Conservation (phyloP, 1,140 invertebrate species). For the Formica selysi region DNA sequence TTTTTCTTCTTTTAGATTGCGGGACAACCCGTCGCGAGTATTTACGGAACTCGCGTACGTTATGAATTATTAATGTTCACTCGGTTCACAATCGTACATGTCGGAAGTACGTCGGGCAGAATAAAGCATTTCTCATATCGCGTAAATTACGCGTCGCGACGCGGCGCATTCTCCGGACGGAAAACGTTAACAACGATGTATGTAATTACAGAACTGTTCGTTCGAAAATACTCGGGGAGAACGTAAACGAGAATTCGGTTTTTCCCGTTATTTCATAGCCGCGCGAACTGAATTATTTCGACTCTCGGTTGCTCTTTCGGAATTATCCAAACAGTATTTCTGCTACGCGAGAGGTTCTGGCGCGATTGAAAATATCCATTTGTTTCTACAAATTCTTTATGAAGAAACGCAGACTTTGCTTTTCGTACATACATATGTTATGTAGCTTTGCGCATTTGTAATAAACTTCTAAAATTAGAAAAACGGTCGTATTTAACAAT, state of each 20-base stretch:
- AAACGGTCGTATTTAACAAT: conserved; percentile 2
- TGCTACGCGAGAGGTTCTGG: not conserved
- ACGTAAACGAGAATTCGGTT: conserved; percentile 34
- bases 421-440: not conserved
- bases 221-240: conserved; percentile 30
- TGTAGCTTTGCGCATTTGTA: not conserved
- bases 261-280: conserved; percentile 12
- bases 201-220: conserved; percentile 45
- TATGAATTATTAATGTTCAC: conserved; percentile 72
- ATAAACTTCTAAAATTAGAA: not conserved
- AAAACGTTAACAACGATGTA: conserved; percentile 46
- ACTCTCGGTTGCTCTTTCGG: not conserved
- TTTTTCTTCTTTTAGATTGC: conserved; percentile 62
- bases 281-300: conserved; percentile 51
- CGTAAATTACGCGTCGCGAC: conserved; percentile 42
- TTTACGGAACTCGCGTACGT: conserved; percentile 63
- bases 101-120: conserved; percentile 20
- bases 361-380: not conserved
- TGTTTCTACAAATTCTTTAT: not conserved
- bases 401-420: conserved; percentile 17
- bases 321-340: conserved; percentile 31
- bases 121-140: conserved; percentile 63
- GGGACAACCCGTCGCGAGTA: conserved; percentile 41
- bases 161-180: conserved; percentile 17
- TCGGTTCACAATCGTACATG: conserved; percentile 40